phyloP scores from a whole-genome alignment of 2,888 invertebrate genomes.

The Mythimna loreyi region DNA sequence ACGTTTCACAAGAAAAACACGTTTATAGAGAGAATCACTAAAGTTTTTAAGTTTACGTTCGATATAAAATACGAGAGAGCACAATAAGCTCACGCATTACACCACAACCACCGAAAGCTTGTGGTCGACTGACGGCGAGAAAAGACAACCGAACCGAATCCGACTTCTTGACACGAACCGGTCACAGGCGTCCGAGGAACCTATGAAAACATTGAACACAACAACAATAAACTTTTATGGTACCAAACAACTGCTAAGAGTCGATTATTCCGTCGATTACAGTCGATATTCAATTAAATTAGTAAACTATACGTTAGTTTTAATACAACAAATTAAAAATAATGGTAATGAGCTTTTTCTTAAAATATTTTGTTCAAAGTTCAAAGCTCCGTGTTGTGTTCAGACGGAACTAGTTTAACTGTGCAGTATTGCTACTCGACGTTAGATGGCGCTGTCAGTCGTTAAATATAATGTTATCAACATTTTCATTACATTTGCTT shows the following conservation, averaged over 20 bases:
- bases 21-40: constrained; percentile 23
- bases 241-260: constrained; percentile 10
- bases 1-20: not conserved
- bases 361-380: constrained; percentile 41
- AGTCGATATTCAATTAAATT: not conserved
- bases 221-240: constrained; percentile 35
- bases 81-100: constrained; percentile 38
- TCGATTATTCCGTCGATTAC: not conserved
- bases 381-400: constrained; percentile 41
- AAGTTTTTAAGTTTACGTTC: constrained; percentile 58
- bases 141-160: constrained; percentile 35
- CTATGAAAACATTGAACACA: constrained; percentile 41
- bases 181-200: constrained; percentile 63
- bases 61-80: constrained; percentile 59
- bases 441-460: constrained; percentile 72
- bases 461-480: not conserved
- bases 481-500: no score
- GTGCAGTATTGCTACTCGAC: constrained; percentile 67
- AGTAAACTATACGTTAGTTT: constrained; percentile 19
- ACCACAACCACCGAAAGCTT: constrained; percentile 57
- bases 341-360: constrained; percentile 45
- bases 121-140: constrained; percentile 59
- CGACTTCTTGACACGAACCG: constrained; percentile 59
- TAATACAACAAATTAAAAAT: constrained; percentile 47
- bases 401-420: constrained; percentile 23